phyloP scores from a whole-genome alignment of 2,113 vertebrate species.

The Pogonocichla stellata region DNA sequence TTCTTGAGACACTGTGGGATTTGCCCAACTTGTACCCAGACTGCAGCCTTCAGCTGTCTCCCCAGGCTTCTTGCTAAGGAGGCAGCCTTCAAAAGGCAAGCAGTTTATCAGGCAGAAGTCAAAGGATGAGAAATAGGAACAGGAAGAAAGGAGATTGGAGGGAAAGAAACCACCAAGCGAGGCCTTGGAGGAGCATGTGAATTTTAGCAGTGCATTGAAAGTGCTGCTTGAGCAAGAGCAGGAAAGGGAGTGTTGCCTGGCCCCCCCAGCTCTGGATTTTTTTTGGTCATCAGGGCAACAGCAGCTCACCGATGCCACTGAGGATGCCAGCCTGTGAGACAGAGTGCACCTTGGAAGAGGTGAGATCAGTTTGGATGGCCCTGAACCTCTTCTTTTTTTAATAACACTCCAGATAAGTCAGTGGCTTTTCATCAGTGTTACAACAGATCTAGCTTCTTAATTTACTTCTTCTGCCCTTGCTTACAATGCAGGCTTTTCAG shows the following conservation, averaged over 20 bases:
- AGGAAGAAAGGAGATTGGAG: neutral
- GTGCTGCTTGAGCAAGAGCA: neutral
- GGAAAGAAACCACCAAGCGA: neutral
- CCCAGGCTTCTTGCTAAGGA: neutral
- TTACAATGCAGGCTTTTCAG: neutral
- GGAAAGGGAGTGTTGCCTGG: neutral
- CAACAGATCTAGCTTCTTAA: neutral
- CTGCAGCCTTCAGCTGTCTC: neutral
- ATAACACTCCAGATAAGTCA: neutral
- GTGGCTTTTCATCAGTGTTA: neutral
- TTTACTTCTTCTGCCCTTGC: neutral
- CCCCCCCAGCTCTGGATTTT: neutral
- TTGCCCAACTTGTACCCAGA: neutral
- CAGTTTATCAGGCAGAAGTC: neutral
- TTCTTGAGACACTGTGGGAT: constrained; percentile 14
- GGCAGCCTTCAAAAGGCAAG: neutral
- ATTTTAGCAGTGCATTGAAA: neutral
- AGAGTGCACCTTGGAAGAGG: neutral
- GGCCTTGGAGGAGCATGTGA: neutral
- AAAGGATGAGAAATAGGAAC: neutral
- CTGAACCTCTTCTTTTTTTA: neutral
- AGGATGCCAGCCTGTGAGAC: neutral
- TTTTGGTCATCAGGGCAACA: neutral
- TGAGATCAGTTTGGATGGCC: neutral
- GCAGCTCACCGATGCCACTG: neutral